These are phyloP conservation scores for Smutsia temminckii DNA, from an alignment of 2,797 vertebrate species.

Conservation along the genomic window DNA sequence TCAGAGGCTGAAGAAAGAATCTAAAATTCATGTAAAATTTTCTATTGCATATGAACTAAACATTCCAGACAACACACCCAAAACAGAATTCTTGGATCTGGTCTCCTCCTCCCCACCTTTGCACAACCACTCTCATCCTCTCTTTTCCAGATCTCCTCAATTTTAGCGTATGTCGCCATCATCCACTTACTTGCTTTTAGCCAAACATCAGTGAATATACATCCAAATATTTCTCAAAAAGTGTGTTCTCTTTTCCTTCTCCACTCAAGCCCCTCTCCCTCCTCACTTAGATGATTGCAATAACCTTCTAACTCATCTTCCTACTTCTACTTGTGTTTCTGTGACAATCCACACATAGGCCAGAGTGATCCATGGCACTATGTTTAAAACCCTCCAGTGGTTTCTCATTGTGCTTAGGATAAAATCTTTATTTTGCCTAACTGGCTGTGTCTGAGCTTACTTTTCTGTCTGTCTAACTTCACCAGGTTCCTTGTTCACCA, in stretches of 20 bases:
- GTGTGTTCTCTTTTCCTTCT: not conserved
- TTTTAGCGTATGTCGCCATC: not conserved
- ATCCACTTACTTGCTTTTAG: not conserved
- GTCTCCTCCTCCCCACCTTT: not conserved
- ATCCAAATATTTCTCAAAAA: not conserved
- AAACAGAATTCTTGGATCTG: not conserved
- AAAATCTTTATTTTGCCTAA: not conserved
- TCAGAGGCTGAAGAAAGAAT: not conserved
- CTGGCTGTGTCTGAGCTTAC: not conserved
- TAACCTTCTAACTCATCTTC: not conserved
- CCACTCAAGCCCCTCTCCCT: not conserved
- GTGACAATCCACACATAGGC: too few species aligned
- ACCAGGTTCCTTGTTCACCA: not conserved
- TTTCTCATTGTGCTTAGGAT: not conserved
- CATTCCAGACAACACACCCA: not conserved
- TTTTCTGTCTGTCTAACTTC: not conserved
- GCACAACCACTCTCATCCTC: fast-evolving
- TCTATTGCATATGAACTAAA: not conserved
- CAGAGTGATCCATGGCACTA: not conserved
- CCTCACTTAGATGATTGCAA: not conserved
- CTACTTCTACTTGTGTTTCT: not conserved
- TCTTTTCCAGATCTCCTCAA: not conserved
- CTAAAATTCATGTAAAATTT: not conserved
- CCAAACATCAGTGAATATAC: not conserved
- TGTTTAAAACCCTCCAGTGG: not conserved